Evolutionary conservation across 2,797 vertebrate species (phyloP).

Genomic region (Heterohyrax brucei): DNA sequence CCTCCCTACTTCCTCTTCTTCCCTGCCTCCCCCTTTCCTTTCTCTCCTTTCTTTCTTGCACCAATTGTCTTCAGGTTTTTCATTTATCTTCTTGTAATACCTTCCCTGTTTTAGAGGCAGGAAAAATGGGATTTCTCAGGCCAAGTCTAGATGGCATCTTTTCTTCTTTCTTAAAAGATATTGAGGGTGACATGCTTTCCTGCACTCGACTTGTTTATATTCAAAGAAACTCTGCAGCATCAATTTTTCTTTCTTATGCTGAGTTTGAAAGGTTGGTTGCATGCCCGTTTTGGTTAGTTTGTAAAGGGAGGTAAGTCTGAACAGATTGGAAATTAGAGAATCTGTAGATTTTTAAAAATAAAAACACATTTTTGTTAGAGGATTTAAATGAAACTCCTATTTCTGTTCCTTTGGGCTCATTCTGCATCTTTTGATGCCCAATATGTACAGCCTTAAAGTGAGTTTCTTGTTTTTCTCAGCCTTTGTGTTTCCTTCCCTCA

Average conservation of each 20-base stretch:
- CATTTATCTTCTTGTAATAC: not conserved
- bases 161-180: not conserved
- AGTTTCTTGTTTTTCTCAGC: not conserved
- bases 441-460: not conserved
- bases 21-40: not conserved
- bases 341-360: slow-evolving; percentile 64
- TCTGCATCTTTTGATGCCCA: slow-evolving; percentile 29
- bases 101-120: not conserved
- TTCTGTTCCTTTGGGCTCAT: slow-evolving; percentile 52
- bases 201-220: slow-evolving; percentile 39
- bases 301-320: slow-evolving; percentile 68
- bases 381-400: slow-evolving; percentile 61
- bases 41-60: not conserved
- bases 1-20: too few relatives aligned
- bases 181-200: not conserved
- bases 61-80: not conserved
- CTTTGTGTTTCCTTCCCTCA: not conserved
- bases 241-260: slow-evolving; percentile 42
- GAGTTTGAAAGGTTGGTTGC: slow-evolving; percentile 11
- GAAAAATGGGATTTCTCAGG: slow-evolving; percentile 1
- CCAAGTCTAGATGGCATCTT: not conserved
- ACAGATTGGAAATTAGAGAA: slow-evolving; percentile 68
- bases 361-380: slow-evolving; percentile 58
- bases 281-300: slow-evolving; percentile 72
- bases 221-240: slow-evolving; percentile 40